Evolutionary conservation across 2,113 vertebrate genomes (phyloP).

Genomic region (Salvelinus fontinalis): DNA sequence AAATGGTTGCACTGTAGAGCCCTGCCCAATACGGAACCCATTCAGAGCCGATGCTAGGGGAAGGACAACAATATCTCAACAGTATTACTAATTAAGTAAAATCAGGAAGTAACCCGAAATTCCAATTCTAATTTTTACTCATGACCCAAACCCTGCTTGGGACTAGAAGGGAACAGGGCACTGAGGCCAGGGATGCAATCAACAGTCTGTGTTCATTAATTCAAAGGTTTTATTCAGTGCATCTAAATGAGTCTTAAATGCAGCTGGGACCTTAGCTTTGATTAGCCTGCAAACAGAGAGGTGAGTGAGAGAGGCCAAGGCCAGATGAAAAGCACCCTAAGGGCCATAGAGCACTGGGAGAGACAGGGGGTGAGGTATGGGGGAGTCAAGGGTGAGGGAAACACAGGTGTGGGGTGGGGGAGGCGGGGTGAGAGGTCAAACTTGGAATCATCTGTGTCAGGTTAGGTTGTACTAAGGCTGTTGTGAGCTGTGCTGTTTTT

Average conservation of each 20-base stretch:
- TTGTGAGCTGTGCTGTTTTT: conserved; percentile 41
- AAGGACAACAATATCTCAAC: no score
- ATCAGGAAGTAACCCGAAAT: no score
- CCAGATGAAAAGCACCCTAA: conserved; percentile 30
- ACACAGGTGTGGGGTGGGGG: background rate
- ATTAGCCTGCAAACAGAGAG: conserved; percentile 40
- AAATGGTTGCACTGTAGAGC: no score
- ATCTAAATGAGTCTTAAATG: conserved; percentile 50
- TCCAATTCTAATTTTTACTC: no score
- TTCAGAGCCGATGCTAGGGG: no score
- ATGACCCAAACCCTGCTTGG: no score
- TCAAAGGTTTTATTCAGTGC: conserved; percentile 6
- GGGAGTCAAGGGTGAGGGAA: background rate
- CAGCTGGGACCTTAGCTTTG: conserved; percentile 45
- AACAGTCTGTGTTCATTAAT: background rate
- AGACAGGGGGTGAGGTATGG: background rate
- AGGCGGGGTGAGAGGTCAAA: background rate
- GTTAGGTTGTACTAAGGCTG: background rate
- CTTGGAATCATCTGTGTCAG: background rate
- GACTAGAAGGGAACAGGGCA: background rate
- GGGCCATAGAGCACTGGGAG: background rate
- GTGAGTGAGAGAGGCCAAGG: conserved; percentile 42
- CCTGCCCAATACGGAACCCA: no score
- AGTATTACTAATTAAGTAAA: no score
- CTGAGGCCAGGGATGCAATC: background rate